phyloP scores from a whole-genome alignment of 2,113 vertebrate genomes.

The Turnix velox region DNA sequence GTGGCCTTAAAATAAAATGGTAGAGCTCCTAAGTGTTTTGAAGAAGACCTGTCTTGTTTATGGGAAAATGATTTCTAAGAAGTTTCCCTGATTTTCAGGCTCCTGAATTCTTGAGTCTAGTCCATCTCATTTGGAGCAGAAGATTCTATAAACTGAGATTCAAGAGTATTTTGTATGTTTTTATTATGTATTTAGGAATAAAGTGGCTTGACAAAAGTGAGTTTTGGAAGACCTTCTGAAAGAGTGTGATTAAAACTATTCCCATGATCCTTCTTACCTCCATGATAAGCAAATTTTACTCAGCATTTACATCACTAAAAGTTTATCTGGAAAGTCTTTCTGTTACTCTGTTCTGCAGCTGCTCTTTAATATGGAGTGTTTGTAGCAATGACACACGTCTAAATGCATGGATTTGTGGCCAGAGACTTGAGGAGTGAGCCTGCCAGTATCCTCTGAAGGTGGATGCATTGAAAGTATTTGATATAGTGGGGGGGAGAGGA shows the following conservation, averaged over 20 bases:
- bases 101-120: background rate
- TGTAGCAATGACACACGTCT: background rate
- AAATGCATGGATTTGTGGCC: background rate
- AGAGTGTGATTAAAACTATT: background rate
- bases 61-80: background rate
- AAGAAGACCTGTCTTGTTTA: slow-evolving; percentile 13
- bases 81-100: background rate
- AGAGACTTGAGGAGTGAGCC: background rate
- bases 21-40: background rate
- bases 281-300: background rate
- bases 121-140: background rate
- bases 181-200: background rate
- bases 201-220: background rate
- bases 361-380: background rate
- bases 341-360: background rate
- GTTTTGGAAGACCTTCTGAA: background rate
- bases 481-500: rapidly evolving
- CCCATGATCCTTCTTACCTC: background rate
- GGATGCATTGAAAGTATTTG: background rate
- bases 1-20: slow-evolving; percentile 23
- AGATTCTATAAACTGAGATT: background rate
- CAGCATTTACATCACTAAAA: background rate
- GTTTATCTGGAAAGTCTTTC: background rate
- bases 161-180: background rate
- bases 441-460: background rate